Evolutionary conservation across 2,113 vertebrate species (phyloP).

Genomic region (Ochotona curzoniae): DNA sequence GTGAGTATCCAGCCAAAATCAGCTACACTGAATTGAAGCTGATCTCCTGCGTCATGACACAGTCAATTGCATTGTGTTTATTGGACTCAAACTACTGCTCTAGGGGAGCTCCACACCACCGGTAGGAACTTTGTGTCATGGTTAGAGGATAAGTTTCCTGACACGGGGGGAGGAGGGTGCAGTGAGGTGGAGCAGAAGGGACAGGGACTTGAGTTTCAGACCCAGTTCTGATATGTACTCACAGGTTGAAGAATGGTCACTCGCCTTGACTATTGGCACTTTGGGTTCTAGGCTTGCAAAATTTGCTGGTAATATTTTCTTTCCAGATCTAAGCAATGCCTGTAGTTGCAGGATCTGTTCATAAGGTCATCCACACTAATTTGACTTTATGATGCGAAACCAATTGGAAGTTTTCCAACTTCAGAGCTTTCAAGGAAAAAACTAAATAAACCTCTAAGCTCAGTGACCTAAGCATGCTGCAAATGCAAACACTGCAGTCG

Average conservation of each 20-base stretch:
- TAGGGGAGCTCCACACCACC: neutral
- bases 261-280: neutral
- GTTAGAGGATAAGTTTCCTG: neutral
- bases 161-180: neutral
- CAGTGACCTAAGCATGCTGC: constrained; percentile 6
- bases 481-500: neutral
- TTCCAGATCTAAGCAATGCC: neutral
- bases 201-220: neutral
- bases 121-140: neutral
- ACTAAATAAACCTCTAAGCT: neutral
- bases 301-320: neutral
- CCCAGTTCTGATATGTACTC: neutral
- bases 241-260: neutral
- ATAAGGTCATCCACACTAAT: neutral
- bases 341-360: neutral
- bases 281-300: neutral
- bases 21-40: neutral
- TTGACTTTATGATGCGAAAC: constrained; percentile 30
- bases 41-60: neutral
- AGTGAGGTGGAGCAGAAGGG: neutral
- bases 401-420: neutral
- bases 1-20: neutral
- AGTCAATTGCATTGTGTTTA: neutral
- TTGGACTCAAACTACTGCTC: neutral
- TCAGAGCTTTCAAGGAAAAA: neutral